Conservation (phyloP, 2,888 invertebrate genomes). For the Aricia artaxerxes region DNA sequence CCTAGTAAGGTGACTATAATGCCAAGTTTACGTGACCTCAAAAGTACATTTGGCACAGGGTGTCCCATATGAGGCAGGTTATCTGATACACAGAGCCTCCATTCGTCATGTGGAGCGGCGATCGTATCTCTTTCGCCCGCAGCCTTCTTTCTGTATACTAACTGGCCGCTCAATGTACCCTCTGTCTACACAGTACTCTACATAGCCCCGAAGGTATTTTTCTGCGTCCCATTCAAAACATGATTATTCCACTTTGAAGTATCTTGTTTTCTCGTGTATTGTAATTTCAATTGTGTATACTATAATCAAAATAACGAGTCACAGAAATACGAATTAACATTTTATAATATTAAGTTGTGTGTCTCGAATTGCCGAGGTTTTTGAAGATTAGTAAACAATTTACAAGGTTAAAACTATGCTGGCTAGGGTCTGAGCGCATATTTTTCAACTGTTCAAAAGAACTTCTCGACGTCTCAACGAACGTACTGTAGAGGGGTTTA, state of each 20-base stretch:
- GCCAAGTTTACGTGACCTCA: conserved; percentile 6
- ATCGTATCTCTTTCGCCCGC: conserved; percentile 72
- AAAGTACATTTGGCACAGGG: not conserved
- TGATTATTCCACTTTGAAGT: conserved; percentile 32
- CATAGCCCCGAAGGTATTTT: conserved; percentile 72
- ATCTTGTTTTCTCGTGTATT: conserved; percentile 4
- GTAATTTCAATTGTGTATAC: not conserved
- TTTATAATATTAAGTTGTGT: too few relatives aligned
- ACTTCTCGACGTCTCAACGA: too few relatives aligned
- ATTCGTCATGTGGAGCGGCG: conserved; percentile 55
- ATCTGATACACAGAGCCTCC: conserved; percentile 40
- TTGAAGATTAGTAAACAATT: too few relatives aligned
- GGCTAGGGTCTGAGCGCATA: too few relatives aligned
- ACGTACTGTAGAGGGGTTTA: too few relatives aligned
- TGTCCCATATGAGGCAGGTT: conserved; percentile 18
- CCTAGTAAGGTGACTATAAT: not conserved
- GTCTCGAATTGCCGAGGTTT: too few relatives aligned
- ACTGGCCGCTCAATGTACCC: conserved; percentile 63
- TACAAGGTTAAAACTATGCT: too few relatives aligned
- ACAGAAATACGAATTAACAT: too few relatives aligned
- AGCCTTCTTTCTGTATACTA: conserved; percentile 78
- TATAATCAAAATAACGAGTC: too few relatives aligned
- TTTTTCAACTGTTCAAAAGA: too few relatives aligned
- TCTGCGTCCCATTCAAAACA: conserved; percentile 44
- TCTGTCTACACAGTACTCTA: conserved; percentile 47